Evolutionary conservation across 2,888 invertebrate genomes (phyloP).

Genomic region (Leptopilina drosophilae): DNA sequence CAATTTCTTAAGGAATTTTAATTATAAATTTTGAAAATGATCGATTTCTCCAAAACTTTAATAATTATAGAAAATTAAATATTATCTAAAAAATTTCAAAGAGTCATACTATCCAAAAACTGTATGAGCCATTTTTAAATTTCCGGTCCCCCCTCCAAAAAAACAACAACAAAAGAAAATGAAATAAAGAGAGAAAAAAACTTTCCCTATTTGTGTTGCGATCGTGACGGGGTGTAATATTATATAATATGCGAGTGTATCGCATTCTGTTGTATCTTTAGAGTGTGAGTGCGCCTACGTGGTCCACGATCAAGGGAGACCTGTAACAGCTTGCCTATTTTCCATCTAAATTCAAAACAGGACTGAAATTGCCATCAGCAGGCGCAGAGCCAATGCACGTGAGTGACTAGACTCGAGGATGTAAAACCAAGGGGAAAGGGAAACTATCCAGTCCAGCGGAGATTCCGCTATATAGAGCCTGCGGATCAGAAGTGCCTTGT

Average conservation of each 20-base stretch:
- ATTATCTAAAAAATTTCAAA: too few species aligned
- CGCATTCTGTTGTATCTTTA: not conserved
- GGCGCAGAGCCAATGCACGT: constrained; percentile 54
- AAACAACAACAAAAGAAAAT: too few species aligned
- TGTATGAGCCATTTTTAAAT: too few species aligned
- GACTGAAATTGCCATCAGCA: constrained; percentile 67
- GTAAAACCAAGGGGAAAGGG: not conserved
- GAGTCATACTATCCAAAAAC: too few species aligned
- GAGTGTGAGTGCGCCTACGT: constrained; percentile 12
- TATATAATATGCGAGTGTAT: constrained; percentile 29
- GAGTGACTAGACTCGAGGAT: constrained; percentile 35
- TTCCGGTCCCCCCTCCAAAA: too few species aligned
- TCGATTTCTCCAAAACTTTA: too few species aligned
- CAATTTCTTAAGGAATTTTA: too few species aligned
- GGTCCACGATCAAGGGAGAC: constrained; percentile 33
- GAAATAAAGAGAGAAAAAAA: too few species aligned
- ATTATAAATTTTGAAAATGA: too few species aligned
- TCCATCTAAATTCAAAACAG: constrained; percentile 71
- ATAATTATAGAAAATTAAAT: too few species aligned
- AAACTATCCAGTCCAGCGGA: constrained; percentile 43
- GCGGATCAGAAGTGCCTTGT: constrained; percentile 46
- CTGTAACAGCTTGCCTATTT: constrained; percentile 70
- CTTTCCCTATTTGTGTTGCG: not conserved
- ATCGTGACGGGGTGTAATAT: constrained; percentile 14
- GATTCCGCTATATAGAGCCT: not conserved